Conservation (phyloP, 2,888 invertebrate species). For the Melanargia galathea region DNA sequence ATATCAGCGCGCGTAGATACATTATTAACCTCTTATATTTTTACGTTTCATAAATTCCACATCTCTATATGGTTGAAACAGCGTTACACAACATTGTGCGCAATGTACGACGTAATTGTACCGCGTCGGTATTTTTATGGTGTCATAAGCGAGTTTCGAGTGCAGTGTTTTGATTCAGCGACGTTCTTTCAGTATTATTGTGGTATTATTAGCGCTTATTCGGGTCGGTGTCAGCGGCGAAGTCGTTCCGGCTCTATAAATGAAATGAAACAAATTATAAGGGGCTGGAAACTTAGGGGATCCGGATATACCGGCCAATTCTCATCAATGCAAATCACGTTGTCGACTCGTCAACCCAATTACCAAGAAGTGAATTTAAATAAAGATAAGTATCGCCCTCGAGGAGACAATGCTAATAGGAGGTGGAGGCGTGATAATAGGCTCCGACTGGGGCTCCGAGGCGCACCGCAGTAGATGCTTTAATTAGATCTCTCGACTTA, state of each 20-base stretch:
- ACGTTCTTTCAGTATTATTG: constrained; percentile 20
- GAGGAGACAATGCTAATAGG: constrained; percentile 82
- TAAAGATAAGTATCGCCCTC: constrained; percentile 83
- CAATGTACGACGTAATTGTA: constrained; percentile 41
- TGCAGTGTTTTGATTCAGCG: constrained; percentile 23
- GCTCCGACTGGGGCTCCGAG: constrained; percentile 63
- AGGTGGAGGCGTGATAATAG: constrained; percentile 80
- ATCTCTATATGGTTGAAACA: constrained; percentile 41
- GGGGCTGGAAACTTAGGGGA: constrained; percentile 65
- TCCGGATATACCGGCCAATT: constrained; percentile 71
- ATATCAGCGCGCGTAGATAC: constrained; percentile 39
- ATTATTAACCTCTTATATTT: constrained; percentile 46
- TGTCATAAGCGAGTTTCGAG: constrained; percentile 35
- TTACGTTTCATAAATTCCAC: constrained; percentile 44
- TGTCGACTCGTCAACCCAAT: constrained; percentile 83
- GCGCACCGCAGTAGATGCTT: constrained; percentile 71
- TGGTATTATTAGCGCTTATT: constrained; percentile 25
- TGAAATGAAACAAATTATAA: constrained; percentile 74
- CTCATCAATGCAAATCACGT: constrained; percentile 83
- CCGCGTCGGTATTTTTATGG: constrained; percentile 40
- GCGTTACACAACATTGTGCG: constrained; percentile 39
- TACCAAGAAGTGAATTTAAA: constrained; percentile 83
- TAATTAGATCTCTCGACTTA: constrained; percentile 80
- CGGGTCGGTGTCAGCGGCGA: constrained; percentile 43
- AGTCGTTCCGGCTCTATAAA: constrained; percentile 62